Evolutionary conservation across 2,888 invertebrate species (phyloP).

Genomic region (Epinotia demarniana): DNA sequence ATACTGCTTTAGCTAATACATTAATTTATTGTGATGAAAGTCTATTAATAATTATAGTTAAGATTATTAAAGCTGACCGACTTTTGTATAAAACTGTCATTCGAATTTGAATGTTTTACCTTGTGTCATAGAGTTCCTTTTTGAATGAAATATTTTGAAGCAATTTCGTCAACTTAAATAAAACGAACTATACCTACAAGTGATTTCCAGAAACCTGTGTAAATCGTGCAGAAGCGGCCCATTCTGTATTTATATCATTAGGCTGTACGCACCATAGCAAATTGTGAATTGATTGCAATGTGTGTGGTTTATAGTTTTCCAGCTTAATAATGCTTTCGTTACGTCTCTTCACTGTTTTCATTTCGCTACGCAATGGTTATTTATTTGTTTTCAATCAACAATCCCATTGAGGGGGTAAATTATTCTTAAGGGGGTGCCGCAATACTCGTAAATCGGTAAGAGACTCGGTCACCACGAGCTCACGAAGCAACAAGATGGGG

Average conservation of each 20-base stretch:
- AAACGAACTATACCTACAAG: neutral
- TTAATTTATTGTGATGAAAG: no score
- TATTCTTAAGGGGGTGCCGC: neutral
- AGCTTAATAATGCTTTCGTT: slow-evolving; percentile 21
- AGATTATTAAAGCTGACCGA: no score
- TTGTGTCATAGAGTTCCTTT: no score
- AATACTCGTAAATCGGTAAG: no score
- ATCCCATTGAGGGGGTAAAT: neutral
- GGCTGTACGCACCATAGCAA: slow-evolving; percentile 24
- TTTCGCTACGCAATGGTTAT: slow-evolving; percentile 9
- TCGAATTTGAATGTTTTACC: no score
- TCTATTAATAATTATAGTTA: neutral
- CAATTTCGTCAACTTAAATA: no score
- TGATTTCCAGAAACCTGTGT: neutral
- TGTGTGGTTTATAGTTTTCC: slow-evolving; percentile 31
- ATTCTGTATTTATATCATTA: slow-evolving; percentile 23
- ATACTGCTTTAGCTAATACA: no score
- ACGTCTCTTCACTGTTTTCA: slow-evolving; percentile 5
- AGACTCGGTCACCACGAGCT: no score
- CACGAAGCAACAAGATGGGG: no score
- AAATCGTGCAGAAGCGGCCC: neutral
- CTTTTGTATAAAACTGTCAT: no score
- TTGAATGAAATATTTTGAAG: no score
- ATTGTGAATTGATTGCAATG: slow-evolving; percentile 29
- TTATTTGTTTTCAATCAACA: neutral